A percentile compares a stretch with the other conserved stretches of the same genome.
Evolutionary conservation across 2,888 invertebrate species (phyloP).

Genomic region (Chrysolina haemoptera): DNA sequence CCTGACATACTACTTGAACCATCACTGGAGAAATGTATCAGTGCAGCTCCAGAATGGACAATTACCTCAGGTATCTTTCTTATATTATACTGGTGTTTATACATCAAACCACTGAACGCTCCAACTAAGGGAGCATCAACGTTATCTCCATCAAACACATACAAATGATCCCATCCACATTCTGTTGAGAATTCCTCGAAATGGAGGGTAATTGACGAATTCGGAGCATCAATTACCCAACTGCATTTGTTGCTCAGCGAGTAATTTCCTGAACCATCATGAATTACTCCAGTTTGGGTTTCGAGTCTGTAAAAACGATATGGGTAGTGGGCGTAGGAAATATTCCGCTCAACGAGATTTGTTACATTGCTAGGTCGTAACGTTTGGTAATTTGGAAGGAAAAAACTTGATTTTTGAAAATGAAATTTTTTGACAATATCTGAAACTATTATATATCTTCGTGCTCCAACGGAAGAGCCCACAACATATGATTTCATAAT

Average conservation of each 20-base stretch:
- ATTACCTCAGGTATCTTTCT: slow-evolving; percentile 85
- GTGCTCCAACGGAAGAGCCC: too few relatives aligned
- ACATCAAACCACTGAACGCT: slow-evolving; percentile 92
- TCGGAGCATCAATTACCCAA: slow-evolving; percentile 88
- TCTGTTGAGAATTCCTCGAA: slow-evolving; percentile 97
- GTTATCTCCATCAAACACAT: slow-evolving; percentile 96
- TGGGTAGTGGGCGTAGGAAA: too few relatives aligned
- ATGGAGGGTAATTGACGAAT: slow-evolving; percentile 84
- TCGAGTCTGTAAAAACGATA: slow-evolving; percentile 72
- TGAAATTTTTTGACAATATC: too few relatives aligned
- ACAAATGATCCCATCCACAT: slow-evolving; percentile 98
- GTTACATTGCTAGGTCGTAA: too few relatives aligned
- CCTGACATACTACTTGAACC: slow-evolving; percentile 99
- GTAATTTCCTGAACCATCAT: slow-evolving; percentile 94
- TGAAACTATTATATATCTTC: too few relatives aligned
- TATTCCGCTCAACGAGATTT: too few relatives aligned
- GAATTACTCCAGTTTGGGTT: slow-evolving; percentile 80
- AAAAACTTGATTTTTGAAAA: too few relatives aligned
- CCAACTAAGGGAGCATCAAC: slow-evolving; percentile 93
- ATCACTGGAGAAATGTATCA: slow-evolving; percentile 98
- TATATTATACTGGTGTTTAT: slow-evolving; percentile 82
- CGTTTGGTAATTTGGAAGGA: too few relatives aligned
- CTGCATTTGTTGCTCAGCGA: slow-evolving; percentile 94
- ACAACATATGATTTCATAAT: too few relatives aligned
- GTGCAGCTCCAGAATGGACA: slow-evolving; percentile 88